Base-by-base conservation (phyloP, 2,113 vertebrate species). In the Toxotes jaculatrix region DNA sequence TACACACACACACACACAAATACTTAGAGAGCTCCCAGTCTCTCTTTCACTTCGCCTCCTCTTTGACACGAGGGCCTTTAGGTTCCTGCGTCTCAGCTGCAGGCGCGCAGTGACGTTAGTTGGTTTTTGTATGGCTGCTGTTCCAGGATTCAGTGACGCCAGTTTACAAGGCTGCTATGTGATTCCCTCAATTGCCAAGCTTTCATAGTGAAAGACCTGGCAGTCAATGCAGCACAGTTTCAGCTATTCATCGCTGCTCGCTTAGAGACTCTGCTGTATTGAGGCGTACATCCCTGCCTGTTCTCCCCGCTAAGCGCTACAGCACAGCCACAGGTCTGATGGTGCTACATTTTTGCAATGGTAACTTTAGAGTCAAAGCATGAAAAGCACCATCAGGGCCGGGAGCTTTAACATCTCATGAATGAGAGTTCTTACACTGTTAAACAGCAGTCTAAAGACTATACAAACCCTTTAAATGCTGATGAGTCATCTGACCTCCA, bases 191-290 rank as follows among this genome's bases (percentile, higher is more conserved):
- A 61, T 89, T 82, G 89, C 86, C 62, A 70, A 71, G 82, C 84
- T 91, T 92, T 91, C 86, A 81, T 55, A 80, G 80, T 82, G 83
- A 92, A 93, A 92, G 86, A 75, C 63, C 85, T 88, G 80, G 72
- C 88, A 84, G 78, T 89, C 87, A 83, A 70, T 78, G 62, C 73
- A 23, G 80, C 66, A 70, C 63, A 83, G 82, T 88, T 76, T 84
- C 80, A 71, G 51, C 87, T 82, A 89, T 93, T 93, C 86, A 93
- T 59, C 63, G 34, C 0, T 5, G 8, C 84, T 68, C n/a, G 47
- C 65, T 77, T 89, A 91, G 81, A 93, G 84, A 85, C 91, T 89
- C 38, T 4, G 72, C 89, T 84, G 77, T 79, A 83, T 90, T 92
- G 87, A 91, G 66, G 77, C 74, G 19, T 51, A 81, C 81, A 75